Evolutionary conservation across 1,140 invertebrate species (phyloP), one percentile per base, ranked within the genome.

Genomic region (Lepidurus couesii): DNA sequence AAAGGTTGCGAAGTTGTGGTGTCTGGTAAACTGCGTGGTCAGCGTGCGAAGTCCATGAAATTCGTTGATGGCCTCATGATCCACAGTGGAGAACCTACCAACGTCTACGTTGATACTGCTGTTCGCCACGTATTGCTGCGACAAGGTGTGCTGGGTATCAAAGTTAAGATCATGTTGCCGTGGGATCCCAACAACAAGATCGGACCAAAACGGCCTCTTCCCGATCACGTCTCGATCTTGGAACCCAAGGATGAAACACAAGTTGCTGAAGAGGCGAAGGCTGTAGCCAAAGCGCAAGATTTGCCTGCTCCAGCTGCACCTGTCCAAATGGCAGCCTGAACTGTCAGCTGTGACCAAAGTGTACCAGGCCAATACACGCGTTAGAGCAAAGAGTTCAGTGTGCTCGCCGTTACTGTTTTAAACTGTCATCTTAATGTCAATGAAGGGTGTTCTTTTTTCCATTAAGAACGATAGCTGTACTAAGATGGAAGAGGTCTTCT

Each of bases 11-110:
- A 99, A 88, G 97, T 99, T 11, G 96, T 99, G 7, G 98, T 99
- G 0, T 98, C 95, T 82, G 98, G 98, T 77, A 99, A 99, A 88
- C 89, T 99, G 44, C 88, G 98, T 85, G 98, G 98, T 82, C 98
- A 99, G 88, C 90, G 98, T 90, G 98, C 98, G 79, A 99, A 99
- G 87, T 96, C 96, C 21, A 99, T 99, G 98, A 99, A 99, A 86
- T 99, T 99, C 86, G 96, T 98, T 78, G 98, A 99, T 86, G 98
- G 98, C 78, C 89, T 99, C 34, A 99, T 99, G 98, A 99, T 99
- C 84, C 98, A 99, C 88, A 97, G 95, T 84, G 98, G 98, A 85
- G 95, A 99, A 85, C 98, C 98, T 42, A 95, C 94, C 83, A 97
- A 97, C 85, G 96, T 99, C 82, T 99, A 99, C 84, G 97, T 99